Evolutionary conservation across 2,113 vertebrate genomes (phyloP).

Genomic region (Atlantisia rogersi): DNA sequence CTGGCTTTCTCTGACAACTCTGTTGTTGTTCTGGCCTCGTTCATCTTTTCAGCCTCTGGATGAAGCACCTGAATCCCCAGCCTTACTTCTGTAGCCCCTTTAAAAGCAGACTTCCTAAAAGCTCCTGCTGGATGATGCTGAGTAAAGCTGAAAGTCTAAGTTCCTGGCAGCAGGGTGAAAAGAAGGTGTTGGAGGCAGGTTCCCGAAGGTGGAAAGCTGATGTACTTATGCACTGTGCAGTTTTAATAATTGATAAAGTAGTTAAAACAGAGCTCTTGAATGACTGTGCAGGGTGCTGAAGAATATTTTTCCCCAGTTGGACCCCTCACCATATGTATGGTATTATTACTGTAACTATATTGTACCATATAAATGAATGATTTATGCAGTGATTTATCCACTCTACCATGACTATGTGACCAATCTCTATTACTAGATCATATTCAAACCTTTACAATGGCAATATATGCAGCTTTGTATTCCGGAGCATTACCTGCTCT

Average conservation of each 20-base stretch:
- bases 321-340: background rate
- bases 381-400: slow-evolving; percentile 36
- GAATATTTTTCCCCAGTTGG: background rate
- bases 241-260: slow-evolving; percentile 39
- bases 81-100: background rate
- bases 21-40: background rate
- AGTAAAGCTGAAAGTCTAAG: background rate
- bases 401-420: background rate
- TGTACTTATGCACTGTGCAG: background rate
- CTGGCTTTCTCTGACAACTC: background rate
- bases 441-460: slow-evolving; percentile 21
- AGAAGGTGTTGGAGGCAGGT: background rate
- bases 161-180: background rate
- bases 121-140: background rate
- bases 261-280: slow-evolving; percentile 26
- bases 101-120: background rate
- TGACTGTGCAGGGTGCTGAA: background rate
- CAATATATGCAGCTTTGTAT: background rate
- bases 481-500: background rate
- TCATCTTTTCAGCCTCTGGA: background rate
- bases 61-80: background rate
- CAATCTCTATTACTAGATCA: background rate
- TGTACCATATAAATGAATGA: slow-evolving; percentile 3
- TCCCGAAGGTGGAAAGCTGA: background rate
- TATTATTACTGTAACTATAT: slow-evolving; percentile 14